Evolutionary conservation across 1,140 invertebrate species (phyloP), one percentile per base, ranked within the genome.

Genomic region (Zelostemma sp.): DNA sequence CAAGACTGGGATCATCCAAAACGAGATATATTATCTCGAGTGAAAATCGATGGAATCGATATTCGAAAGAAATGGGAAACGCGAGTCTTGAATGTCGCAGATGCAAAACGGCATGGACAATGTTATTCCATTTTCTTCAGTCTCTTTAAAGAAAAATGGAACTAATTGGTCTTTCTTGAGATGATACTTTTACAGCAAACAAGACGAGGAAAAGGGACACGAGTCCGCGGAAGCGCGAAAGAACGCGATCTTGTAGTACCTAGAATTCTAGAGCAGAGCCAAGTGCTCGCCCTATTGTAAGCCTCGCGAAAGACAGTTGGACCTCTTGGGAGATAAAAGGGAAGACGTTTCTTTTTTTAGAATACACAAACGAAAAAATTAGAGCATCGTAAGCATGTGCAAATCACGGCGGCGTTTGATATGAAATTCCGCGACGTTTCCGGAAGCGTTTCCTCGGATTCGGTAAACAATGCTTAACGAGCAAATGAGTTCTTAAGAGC

Each of bases 131-230:
- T 35, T 6, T 35, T 35, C 33, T 35, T 11, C n/a, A 6, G 11
- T 11, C 2, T 35, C n/a, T n/a, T n/a, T 35, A 35, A 74, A 78
- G 74, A 74, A 78, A 80, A 78, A 78, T 75, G 68, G 59, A 79
- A 79, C 76, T 81, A 81, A 79, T 81, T 79, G 77, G 76, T 76
- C 74, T 72, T 71, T 73, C 58, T 74, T 49, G 72, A 73, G 75
- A 75, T 67, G 68, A 71, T 65, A 75, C 60, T 70, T 72, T 78
- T 71, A 67, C 59, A 64, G 75, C 71, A 79, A 80, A 80, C 68
- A 79, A 76, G 75, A 76, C 59, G 68, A 68, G 64, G 62, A 65
- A 71, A 74, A 63, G 58, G 62, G 47, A 71, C 55, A 49, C 47
- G 58, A 59, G 60, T 38, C 58, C 28, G n/a, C n/a, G 62, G 66